Evolutionary conservation across 2,797 vertebrate genomes (phyloP).

Genomic region (Periparus ater): DNA sequence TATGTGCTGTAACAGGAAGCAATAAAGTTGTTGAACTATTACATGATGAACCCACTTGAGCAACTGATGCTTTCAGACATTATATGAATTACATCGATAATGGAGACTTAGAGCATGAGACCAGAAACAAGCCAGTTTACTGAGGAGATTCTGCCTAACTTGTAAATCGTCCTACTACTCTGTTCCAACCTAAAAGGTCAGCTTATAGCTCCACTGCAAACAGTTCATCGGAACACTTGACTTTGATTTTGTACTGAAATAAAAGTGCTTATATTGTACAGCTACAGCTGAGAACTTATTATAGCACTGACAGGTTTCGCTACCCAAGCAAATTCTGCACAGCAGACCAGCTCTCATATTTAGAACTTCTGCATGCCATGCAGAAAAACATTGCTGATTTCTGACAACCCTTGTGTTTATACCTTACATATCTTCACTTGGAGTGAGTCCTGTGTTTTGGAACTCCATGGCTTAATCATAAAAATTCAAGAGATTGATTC

Average conservation of each 20-base stretch:
- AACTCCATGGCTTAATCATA: neutral
- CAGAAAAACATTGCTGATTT: neutral
- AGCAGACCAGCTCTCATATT: neutral
- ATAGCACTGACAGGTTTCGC: neutral
- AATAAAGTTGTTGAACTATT: slow-evolving; percentile 2
- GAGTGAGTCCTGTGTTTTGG: neutral
- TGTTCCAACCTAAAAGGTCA: neutral
- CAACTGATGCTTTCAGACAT: neutral
- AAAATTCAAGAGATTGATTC: neutral
- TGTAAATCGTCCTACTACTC: neutral
- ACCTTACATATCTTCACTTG: neutral
- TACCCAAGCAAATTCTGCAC: neutral
- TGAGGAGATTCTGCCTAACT: neutral
- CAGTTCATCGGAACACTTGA: neutral
- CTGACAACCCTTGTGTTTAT: neutral
- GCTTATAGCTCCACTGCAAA: neutral
- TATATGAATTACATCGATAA: neutral
- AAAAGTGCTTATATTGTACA: neutral
- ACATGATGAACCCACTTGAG: neutral
- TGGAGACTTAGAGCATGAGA: neutral
- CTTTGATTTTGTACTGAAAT: neutral
- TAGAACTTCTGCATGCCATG: neutral
- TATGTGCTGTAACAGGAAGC: neutral
- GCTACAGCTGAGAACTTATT: neutral
- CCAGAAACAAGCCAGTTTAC: neutral